Evolutionary conservation across 2,888 invertebrate genomes (phyloP), one percentile per base, ranked within the genome.

Genomic region (Morpho achilles): DNA sequence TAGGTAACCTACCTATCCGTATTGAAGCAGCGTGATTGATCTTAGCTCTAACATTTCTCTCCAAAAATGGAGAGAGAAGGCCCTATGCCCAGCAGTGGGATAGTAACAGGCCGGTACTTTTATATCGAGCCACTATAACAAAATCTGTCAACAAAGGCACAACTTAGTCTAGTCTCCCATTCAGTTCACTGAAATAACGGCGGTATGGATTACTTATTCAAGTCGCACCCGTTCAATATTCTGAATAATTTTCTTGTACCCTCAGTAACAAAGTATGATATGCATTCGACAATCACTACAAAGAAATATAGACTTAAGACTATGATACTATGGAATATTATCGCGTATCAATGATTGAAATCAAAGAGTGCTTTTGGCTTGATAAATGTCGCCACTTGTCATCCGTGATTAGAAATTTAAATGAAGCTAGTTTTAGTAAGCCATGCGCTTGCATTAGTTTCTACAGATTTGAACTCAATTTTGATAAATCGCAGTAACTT

Each of bases 371-470:
- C 32, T 32, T 16, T 32, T 32, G 32, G 32, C 42, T 53, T 43
- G 47, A 50, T 44, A 48, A 50, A 54, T 60, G 58, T 58, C 56
- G 61, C 51, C 51, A 58, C 56, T 54, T 57, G 58, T 56, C 53
- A 58, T 59, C 60, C 64, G 59, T 62, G 64, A 63, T 68, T 67
- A 63, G 64, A 68, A 67, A 70, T 70, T 67, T 68, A 68, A 69
- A 69, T 69, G 63, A 65, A 53, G 64, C 46, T 52, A 50, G 40
- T 40, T 40, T 32, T 23, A 53, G 43, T 6, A 48, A 39, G 43
- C 49, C 8, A 40, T 10, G 40, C 41, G 54, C 46, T 10, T 54
- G 48, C 46, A 42, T 48, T 48, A 42, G 48, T 48, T 54, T 42
- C 41, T 48, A 44, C 7, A 47, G 49, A 55, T 55, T 55, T 55